Evolutionary conservation across 2,888 invertebrate genomes (phyloP).

Genomic region (Pristionchus exspectatus): DNA sequence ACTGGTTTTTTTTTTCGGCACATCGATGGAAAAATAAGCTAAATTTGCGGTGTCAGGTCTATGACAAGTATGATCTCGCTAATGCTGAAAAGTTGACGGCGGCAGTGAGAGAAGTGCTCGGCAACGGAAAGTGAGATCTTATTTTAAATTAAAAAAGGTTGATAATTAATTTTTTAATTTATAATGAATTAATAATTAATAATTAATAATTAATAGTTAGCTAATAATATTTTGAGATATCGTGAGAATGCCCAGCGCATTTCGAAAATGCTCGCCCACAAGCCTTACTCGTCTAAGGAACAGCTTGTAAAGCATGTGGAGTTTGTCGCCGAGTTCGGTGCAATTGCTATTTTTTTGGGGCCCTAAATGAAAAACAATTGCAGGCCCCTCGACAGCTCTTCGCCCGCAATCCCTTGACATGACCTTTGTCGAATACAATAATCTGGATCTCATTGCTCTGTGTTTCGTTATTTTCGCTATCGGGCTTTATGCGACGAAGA

Average conservation of each 20-base stretch:
- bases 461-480: neutral
- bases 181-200: too few relatives aligned
- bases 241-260: neutral
- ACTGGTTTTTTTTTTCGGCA: neutral
- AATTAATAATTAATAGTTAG: too few relatives aligned
- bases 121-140: constrained; percentile 56
- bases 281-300: neutral
- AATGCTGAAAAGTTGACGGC: constrained; percentile 59
- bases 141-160: neutral
- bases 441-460: neutral
- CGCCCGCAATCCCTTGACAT: constrained; percentile 6
- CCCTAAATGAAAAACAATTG: neutral
- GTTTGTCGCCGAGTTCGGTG: neutral
- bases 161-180: neutral
- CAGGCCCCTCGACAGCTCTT: neutral
- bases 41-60: constrained; percentile 49
- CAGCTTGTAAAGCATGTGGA: too few relatives aligned
- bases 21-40: neutral
- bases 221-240: neutral
- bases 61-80: constrained; percentile 61
- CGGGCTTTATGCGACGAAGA: neutral
- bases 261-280: constrained; percentile 8
- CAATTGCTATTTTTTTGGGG: neutral
- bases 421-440: constrained; percentile 17
- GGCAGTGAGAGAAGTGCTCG: constrained; percentile 60